Base-by-base conservation (phyloP, 2,888 invertebrate genomes). In the Mechanitis mazaeus region DNA sequence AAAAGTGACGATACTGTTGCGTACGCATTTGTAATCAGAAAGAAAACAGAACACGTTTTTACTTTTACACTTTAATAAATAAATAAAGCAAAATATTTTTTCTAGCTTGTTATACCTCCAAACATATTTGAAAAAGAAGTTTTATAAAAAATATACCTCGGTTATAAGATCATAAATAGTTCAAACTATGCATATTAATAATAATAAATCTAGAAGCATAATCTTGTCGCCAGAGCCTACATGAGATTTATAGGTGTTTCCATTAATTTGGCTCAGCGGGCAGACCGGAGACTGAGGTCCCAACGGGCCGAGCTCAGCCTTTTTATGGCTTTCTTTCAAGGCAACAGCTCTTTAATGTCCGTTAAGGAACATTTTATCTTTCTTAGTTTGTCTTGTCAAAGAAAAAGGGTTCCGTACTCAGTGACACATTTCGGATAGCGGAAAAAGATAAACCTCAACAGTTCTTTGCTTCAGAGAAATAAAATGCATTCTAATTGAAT, bases 351-450 rank as follows among this genome's bases (percentile, higher is more conserved):
- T 85, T 84, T 88, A 88, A 88, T 87, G 87, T 85, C 79, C 80
- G 81, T 81, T 85, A 81, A 84, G 80, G 82, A 83, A 80, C 83
- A 82, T 88, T 89, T 89, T 89, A 87, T 87, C 87, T 87, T 83
- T 85, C 82, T 82, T 84, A 85, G 84, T 87, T 85, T 85, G 83
- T 84, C 81, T 79, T 81, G 69, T 75, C 72, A 71, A 79, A 81
- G 74, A 75, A 82, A 81, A 87, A 85, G 89, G 88, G 87, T 88
- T 86, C 81, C 82, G 85, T 80, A 80, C 75, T 77, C 75, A 70
- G 84, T 82, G 83, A 85, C 86, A 85, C 81, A 83, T 78, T 83
- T 79, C 79, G 79, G 86, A 85, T 84, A 77, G 72, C 74, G 73
- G 75, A 77, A 81, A 80, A 78, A 81, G 83, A 84, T 83, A 83